A percentile compares a stretch with the other conserved stretches of the same genome.
Conservation (phyloP, 2,113 vertebrate species). For the Chrysochloris asiatica region DNA sequence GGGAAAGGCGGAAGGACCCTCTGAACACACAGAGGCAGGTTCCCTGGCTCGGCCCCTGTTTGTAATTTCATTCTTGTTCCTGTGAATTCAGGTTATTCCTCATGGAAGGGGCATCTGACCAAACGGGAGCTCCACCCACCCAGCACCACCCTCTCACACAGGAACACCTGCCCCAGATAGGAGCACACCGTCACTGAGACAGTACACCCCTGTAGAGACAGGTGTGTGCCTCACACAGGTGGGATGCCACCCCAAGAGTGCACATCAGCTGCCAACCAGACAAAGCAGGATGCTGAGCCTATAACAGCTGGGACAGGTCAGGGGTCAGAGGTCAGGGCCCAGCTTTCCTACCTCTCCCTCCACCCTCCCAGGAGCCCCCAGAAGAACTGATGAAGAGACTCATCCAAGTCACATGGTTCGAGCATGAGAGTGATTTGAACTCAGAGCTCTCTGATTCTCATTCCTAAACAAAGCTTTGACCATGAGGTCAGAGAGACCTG, state of each 20-base stretch:
- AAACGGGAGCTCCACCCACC: not conserved
- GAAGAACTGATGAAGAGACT: not conserved
- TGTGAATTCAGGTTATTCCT: too few species aligned
- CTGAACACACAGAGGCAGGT: not conserved
- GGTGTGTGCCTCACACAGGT: too few species aligned
- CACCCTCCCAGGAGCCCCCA: fast-evolving
- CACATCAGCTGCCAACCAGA: not conserved
- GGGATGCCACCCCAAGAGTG: not conserved
- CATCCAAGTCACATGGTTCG: fast-evolving
- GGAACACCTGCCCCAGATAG: not conserved
- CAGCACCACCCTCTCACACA: too few species aligned
- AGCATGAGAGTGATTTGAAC: too few species aligned
- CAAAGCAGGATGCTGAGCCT: not conserved
- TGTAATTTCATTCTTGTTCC: too few species aligned
- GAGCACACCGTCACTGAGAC: too few species aligned
- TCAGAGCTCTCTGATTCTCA: not conserved
- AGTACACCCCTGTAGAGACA: too few species aligned
- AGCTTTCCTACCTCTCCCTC: fast-evolving
- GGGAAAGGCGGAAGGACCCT: not conserved
- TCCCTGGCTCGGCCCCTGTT: not conserved
- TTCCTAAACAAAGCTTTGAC: too few species aligned
- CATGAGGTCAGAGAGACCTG: too few species aligned
- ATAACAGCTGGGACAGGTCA: not conserved
- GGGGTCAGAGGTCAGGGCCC: not conserved
- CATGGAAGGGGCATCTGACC: fast-evolving